Evolutionary conservation across 2,113 vertebrate species (phyloP).

Genomic region (Rousettus leschenaultii): DNA sequence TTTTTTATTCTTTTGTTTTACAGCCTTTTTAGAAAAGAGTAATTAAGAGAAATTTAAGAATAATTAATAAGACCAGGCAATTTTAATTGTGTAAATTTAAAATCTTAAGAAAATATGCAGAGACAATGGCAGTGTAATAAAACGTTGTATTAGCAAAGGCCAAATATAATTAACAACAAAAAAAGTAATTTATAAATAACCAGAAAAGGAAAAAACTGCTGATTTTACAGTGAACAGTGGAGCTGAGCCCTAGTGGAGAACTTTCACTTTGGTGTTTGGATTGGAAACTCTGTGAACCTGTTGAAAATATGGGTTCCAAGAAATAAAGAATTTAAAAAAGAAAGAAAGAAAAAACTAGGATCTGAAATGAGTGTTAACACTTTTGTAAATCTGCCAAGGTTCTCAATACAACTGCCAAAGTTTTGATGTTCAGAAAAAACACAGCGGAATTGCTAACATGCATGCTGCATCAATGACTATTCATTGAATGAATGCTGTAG

Average conservation of each 20-base stretch:
- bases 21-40: not conserved
- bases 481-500: slow-evolving; percentile 76
- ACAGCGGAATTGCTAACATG: slow-evolving; percentile 75
- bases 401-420: slow-evolving; percentile 78
- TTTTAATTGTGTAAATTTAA: not conserved
- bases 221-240: not conserved
- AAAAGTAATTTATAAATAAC: slow-evolving; percentile 12
- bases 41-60: not conserved
- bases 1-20: not conserved
- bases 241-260: slow-evolving; percentile 37
- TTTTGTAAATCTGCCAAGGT: slow-evolving; percentile 81
- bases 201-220: not conserved
- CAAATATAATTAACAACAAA: not conserved
- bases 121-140: not conserved
- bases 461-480: slow-evolving; percentile 76
- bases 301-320: slow-evolving; percentile 71
- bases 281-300: slow-evolving; percentile 71
- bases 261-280: slow-evolving; percentile 42
- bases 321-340: not conserved
- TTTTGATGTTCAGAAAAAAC: slow-evolving; percentile 79
- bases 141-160: not conserved
- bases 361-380: slow-evolving; percentile 75
- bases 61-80: not conserved
- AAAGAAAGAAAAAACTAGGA: not conserved
- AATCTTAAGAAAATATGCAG: not conserved